Evolutionary conservation across 2,797 vertebrate genomes (phyloP), one percentile per base, ranked within the genome.

Genomic region (Rallus crepitans): DNA sequence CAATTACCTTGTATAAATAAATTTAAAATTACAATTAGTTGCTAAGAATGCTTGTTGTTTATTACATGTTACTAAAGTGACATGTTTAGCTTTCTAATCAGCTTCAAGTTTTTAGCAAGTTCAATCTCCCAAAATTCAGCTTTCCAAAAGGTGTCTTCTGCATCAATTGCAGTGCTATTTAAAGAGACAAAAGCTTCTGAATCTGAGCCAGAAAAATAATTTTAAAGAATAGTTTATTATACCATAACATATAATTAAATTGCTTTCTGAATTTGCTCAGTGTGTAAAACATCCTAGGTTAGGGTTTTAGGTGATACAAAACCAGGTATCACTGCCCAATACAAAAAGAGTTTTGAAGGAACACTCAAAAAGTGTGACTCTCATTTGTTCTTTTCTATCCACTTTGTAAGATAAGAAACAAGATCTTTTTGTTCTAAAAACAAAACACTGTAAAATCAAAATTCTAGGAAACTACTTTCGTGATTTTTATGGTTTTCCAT

Each of bases 381-480:
- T 80, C 95, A 89, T 94, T 94, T 96, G 95, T 94, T 85, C 86
- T 96, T 95, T 95, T 79, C 95, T 94, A 94, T 19, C 64, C 23
- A 11, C 15, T 73, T 91, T 94, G 76, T 92, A 87, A 95, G 86
- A 97, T 37, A 96, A 91, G 88, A 97, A 98, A 94, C 78, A 78
- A 63, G 83, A 35, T 52, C 42, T 45, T 97, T 96, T 96, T 88
- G 57, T 90, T 96, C 94, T 82, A 97, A 85, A 76, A 93, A 93
- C 77, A 93, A 96, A 96, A 92, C 60, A 86, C 23, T 0, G 0
- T 69, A 64, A 79, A 91, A 96, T 94, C 61, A 96, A 76, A 97
- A 95, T 96, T 94, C 92, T 95, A 79, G 85, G 94, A 96, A 88
- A 91, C 73, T 47, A 60, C 18, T 66, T 95, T 40, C 24, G 47